Evolutionary conservation across 2,888 invertebrate species (phyloP).

Genomic region (Heliconius charithonia): DNA sequence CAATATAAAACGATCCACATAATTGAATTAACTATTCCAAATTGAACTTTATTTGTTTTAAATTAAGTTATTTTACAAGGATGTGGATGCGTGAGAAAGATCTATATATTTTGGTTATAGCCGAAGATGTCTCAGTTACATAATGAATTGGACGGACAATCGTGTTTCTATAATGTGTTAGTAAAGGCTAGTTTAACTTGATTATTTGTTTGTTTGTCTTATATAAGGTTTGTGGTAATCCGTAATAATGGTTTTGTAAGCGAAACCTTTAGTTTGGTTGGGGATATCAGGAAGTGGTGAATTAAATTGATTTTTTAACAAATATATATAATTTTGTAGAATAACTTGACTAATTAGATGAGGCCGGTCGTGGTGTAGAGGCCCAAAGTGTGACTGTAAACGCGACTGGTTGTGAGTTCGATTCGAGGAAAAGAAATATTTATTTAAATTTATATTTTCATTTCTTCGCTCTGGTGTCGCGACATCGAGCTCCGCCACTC

Average conservation of each 20-base stretch:
- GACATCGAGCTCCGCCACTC: neutral
- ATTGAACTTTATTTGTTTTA: neutral
- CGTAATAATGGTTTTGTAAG: neutral
- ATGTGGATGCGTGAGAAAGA: conserved; percentile 41
- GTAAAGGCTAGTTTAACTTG: conserved; percentile 13
- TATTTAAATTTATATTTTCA: neutral
- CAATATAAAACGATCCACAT: neutral
- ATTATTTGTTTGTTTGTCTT: conserved; percentile 21
- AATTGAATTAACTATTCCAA: neutral
- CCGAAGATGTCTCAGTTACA: conserved; percentile 44
- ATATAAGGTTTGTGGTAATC: conserved; percentile 14
- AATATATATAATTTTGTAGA: neutral
- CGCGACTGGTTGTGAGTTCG: neutral
- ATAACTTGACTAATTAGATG: no score
- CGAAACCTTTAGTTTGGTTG: neutral
- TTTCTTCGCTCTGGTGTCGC: no score
- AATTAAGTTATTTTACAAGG: neutral
- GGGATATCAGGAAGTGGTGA: neutral
- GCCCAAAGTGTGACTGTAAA: neutral
- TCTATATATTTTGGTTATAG: conserved; percentile 29
- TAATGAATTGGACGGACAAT: conserved; percentile 27
- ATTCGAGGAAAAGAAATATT: neutral
- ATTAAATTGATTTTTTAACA: no score
- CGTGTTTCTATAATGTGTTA: conserved; percentile 22
- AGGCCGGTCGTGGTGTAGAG: no score